phyloP scores from a whole-genome alignment of 2,113 vertebrate species.

The Eupsittula cactorum region DNA sequence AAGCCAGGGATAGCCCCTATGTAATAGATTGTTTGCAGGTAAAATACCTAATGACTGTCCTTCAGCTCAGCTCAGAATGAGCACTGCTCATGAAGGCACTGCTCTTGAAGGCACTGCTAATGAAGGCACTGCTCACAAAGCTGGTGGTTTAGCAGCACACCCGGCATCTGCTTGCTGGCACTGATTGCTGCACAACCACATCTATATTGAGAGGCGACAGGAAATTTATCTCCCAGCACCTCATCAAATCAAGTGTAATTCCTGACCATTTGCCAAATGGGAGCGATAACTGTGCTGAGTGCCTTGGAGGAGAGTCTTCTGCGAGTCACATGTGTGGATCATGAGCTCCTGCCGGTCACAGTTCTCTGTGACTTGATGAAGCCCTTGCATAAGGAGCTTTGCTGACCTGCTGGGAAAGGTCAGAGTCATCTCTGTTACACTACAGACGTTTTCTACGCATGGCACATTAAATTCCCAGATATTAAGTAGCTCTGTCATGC shows the following conservation, averaged over 20 bases:
- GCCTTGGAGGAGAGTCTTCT: not conserved
- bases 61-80: not conserved
- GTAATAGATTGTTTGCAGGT: not conserved
- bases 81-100: not conserved
- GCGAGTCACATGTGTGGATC: not conserved
- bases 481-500: not conserved
- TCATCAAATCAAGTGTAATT: slow-evolving; percentile 31
- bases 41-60: not conserved
- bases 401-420: not conserved
- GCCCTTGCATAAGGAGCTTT: not conserved
- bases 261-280: slow-evolving; percentile 17
- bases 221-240: slow-evolving; percentile 19
- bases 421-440: not conserved
- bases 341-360: not conserved
- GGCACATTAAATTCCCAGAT: not conserved
- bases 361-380: not conserved
- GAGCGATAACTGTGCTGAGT: not conserved
- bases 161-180: not conserved
- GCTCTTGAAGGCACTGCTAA: not conserved
- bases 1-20: not conserved
- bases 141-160: not conserved
- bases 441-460: not conserved
- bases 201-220: not conserved
- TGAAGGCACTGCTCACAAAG: not conserved
- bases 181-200: not conserved